Base-by-base conservation (phyloP, 2,113 vertebrate genomes). In the Stegastes partitus region DNA sequence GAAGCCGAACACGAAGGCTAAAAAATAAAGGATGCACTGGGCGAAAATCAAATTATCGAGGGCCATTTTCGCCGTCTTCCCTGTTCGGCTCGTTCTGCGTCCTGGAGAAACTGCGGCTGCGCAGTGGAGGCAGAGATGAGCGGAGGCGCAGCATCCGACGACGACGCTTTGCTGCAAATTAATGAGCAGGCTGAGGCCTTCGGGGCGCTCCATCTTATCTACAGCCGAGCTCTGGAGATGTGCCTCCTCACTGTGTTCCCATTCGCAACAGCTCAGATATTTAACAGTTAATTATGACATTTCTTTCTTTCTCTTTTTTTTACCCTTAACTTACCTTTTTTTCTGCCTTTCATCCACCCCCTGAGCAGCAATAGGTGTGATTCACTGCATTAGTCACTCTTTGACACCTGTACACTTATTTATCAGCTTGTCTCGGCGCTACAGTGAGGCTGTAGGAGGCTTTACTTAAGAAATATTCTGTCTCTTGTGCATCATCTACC, bases 1-100 rank as follows among this genome's bases (percentile, higher is more conserved):
- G 87, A 98, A 97, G 81, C 97, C 96, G 91, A 97, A 97, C 15
- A 98, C 93, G 50, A 99, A 97, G 68, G 98, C 96, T 87, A 99
- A 89, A 83, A 97, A 96, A 89, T 96, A 98, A 73, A 97, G 94
- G 86, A 95, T 93, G 93, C 97, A 97, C 88, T 99, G 98, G 31
- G 94, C 97, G 10, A 97, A 94, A 78, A 97, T 95, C 73, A 97
- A 94, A 92, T 95, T 95, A 89, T 94, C 95, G 82, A 95, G 95
- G 90, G 96, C 96, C 97, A 98, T 98, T 93, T 93, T 87, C 70
- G 31, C 8, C 69, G 77, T 44, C 71, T 54, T 83, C 44, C 19
- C 67, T 68, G 83, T 66, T 68, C 72, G 16, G 47, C 47, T 49
- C 47, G 8, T 34, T 50, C 82, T 70, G 91, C 74, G 86, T 83